These are phyloP conservation scores for Drosophila greeni DNA, from an alignment of 2,888 invertebrate genomes.

Conservation along the genomic window DNA sequence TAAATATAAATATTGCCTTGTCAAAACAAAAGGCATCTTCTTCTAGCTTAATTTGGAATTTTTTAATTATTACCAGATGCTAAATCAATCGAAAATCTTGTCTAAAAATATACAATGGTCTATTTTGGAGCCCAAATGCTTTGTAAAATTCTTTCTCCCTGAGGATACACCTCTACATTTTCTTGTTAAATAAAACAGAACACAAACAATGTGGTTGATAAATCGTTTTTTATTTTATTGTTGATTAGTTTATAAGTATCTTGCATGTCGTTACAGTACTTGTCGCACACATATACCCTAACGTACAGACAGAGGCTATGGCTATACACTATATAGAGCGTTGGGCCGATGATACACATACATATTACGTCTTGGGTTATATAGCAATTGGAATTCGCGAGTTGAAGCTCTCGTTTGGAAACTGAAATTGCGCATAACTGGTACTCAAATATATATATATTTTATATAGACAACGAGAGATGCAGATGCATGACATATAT, in stretches of 20 bases:
- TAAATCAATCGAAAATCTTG: too few species aligned
- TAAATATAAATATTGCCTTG: too few species aligned
- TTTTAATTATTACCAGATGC: too few species aligned
- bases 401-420: conserved; percentile 8
- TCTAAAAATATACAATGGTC: background rate
- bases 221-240: conserved; percentile 22
- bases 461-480: conserved; percentile 7
- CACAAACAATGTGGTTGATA: conserved; percentile 15
- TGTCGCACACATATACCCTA: conserved; percentile 1
- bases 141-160: too few species aligned
- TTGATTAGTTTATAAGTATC: conserved; percentile 17
- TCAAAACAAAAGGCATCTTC: too few species aligned
- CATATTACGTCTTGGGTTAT: background rate
- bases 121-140: background rate
- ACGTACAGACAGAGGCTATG: conserved; percentile 3
- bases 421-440: conserved; percentile 7
- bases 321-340: conserved; percentile 1
- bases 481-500: conserved; percentile 9
- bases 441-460: conserved; percentile 3
- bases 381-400: conserved; percentile 20
- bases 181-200: background rate
- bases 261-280: conserved; percentile 28
- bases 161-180: background rate
- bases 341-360: conserved; percentile 2
- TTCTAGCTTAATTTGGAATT: too few species aligned